These are phyloP conservation scores for Paramormyrops hopkinsi DNA, from an alignment of 2,797 vertebrate genomes.

Conservation along the genomic window DNA sequence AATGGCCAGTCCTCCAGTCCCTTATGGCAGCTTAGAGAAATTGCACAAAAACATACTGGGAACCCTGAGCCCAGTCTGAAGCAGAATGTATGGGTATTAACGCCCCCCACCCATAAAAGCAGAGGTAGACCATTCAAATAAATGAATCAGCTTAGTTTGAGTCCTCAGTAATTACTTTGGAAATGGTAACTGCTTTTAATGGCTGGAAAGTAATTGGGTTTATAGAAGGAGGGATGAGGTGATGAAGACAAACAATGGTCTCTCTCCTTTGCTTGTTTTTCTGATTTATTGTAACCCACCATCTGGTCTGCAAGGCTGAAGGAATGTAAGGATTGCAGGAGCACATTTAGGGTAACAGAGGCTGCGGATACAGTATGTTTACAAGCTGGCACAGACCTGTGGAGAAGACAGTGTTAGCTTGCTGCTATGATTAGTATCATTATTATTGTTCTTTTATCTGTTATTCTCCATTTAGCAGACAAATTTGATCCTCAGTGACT, in stretches of 20 bases:
- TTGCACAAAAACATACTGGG: background rate
- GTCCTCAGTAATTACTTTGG: background rate
- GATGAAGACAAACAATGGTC: background rate
- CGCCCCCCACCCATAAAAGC: background rate
- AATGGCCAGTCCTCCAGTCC: background rate
- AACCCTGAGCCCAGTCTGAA: background rate
- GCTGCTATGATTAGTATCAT: background rate
- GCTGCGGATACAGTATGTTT: background rate
- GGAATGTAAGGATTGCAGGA: background rate
- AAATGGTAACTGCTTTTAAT: background rate
- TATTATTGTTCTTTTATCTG: background rate
- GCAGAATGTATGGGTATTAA: background rate
- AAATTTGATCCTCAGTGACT: background rate
- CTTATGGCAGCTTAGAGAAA: background rate
- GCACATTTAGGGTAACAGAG: background rate
- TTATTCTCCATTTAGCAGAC: background rate
- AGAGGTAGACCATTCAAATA: background rate
- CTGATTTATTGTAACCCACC: background rate
- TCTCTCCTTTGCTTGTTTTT: slow-evolving; percentile 1
- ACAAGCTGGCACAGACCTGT: background rate
- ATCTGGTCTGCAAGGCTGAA: background rate
- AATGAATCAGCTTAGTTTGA: background rate
- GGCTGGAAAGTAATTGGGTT: background rate
- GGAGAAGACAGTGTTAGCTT: background rate
- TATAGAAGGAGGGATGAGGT: background rate